Evolutionary conservation across 2,113 vertebrate species (phyloP).

Genomic region (Fulica atra): DNA sequence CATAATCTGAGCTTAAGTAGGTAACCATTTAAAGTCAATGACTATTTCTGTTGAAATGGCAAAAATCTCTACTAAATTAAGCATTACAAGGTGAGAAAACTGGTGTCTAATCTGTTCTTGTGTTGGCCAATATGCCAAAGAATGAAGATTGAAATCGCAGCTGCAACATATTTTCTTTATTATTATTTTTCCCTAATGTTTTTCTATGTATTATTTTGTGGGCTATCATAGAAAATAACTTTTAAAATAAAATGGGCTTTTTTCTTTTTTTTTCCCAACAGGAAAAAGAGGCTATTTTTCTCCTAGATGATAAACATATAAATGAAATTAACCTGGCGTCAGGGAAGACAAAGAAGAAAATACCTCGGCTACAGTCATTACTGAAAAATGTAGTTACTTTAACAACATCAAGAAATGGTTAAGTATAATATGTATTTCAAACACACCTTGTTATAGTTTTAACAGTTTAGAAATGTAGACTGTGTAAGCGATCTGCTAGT

Average conservation of each 20-base stretch:
- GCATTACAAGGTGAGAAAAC: rapidly evolving
- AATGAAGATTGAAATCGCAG: background rate
- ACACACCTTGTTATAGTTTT: background rate
- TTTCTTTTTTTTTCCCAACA: conserved; percentile 49
- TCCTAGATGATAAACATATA: conserved; percentile 87
- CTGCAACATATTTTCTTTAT: background rate
- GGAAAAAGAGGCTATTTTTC: conserved; percentile 91
- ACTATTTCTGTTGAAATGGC: background rate
- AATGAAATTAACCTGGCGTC: conserved; percentile 90
- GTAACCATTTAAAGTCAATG: background rate
- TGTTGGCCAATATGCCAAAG: background rate
- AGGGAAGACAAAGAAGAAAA: conserved; percentile 89
- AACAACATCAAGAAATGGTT: conserved; percentile 86
- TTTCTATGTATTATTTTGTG: background rate
- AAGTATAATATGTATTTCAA: conserved; percentile 29
- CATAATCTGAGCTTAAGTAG: background rate
- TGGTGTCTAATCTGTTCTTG: background rate
- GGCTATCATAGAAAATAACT: background rate
- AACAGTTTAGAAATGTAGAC: background rate
- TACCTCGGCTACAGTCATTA: conserved; percentile 83
- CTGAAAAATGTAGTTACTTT: conserved; percentile 83
- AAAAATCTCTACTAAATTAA: background rate
- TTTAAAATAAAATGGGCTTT: background rate
- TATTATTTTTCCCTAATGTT: background rate
- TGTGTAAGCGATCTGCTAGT: background rate